phyloP scores from a whole-genome alignment of 2,797 vertebrate genomes.

The Sphenopsis melanotis region DNA sequence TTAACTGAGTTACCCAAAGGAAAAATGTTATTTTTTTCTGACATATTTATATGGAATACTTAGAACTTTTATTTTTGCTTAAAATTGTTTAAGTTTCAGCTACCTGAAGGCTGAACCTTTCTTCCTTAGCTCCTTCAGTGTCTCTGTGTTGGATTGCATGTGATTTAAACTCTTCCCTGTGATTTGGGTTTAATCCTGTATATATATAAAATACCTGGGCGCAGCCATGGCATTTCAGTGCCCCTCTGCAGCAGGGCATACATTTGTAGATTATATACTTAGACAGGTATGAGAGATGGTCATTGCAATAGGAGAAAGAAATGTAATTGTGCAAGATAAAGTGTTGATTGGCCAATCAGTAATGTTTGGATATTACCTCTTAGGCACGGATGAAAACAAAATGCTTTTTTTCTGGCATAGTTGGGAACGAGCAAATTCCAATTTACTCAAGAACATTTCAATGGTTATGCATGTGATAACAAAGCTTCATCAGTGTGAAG shows the following conservation, averaged over 20 bases:
- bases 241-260: background rate
- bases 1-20: slow-evolving; percentile 22
- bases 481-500: slow-evolving; percentile 1
- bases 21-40: background rate
- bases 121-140: background rate
- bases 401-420: slow-evolving; percentile 36
- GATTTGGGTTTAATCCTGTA: background rate
- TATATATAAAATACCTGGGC: background rate
- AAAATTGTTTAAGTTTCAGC: background rate
- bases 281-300: background rate
- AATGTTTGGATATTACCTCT: background rate
- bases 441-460: slow-evolving; percentile 6
- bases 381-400: slow-evolving; percentile 28
- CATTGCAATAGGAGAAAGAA: slow-evolving; percentile 10
- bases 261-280: slow-evolving; percentile 2
- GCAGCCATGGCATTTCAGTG: background rate
- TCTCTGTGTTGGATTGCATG: background rate
- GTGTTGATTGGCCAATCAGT: background rate
- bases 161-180: background rate
- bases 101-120: background rate
- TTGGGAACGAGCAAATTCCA: slow-evolving; percentile 14
- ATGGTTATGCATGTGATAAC: slow-evolving; percentile 33
- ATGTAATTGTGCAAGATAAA: background rate
- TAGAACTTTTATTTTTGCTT: background rate
- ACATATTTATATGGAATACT: background rate